These are phyloP conservation scores for Forbesichthys agassizii DNA, from an alignment of 2,113 vertebrate species.

Conservation along the genomic window DNA sequence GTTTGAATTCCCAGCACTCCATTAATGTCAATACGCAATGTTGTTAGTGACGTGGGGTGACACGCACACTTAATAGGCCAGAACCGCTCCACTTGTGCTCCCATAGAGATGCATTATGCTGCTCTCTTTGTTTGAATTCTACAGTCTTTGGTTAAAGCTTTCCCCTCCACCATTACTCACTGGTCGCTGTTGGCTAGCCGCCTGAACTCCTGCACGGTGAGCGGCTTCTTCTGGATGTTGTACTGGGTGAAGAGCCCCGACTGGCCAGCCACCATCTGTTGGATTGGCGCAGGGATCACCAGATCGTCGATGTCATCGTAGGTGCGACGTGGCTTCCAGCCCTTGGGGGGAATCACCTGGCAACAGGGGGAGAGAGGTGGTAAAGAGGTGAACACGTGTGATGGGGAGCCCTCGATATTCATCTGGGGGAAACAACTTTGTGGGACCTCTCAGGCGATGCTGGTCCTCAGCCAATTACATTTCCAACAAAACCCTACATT, in stretches of 20 bases:
- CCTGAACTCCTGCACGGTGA: slow-evolving; percentile 93
- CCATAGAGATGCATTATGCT: too few species aligned
- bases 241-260: slow-evolving; percentile 98
- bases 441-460: too few species aligned
- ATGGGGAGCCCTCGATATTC: not conserved
- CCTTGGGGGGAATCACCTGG: slow-evolving; percentile 94
- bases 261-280: slow-evolving; percentile 96
- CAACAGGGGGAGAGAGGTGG: not conserved
- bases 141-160: too few species aligned
- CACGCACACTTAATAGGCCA: too few species aligned
- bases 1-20: too few species aligned
- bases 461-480: too few species aligned
- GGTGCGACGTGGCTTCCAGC: slow-evolving; percentile 90
- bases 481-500: too few species aligned
- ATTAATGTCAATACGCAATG: too few species aligned
- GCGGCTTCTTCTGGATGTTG: slow-evolving; percentile 97
- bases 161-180: slow-evolving; percentile 68
- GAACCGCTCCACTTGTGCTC: too few species aligned
- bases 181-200: slow-evolving; percentile 94
- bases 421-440: too few species aligned
- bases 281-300: slow-evolving; percentile 93
- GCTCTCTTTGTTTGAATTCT: too few species aligned
- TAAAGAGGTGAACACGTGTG: not conserved
- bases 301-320: slow-evolving; percentile 96
- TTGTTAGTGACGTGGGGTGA: too few species aligned